Percentiles rank a stretch among this genome's conserved stretches.
These are phyloP conservation scores for Dasysyrphus tricinctus DNA, from an alignment of 2,888 invertebrate species.

Conservation along the genomic window DNA sequence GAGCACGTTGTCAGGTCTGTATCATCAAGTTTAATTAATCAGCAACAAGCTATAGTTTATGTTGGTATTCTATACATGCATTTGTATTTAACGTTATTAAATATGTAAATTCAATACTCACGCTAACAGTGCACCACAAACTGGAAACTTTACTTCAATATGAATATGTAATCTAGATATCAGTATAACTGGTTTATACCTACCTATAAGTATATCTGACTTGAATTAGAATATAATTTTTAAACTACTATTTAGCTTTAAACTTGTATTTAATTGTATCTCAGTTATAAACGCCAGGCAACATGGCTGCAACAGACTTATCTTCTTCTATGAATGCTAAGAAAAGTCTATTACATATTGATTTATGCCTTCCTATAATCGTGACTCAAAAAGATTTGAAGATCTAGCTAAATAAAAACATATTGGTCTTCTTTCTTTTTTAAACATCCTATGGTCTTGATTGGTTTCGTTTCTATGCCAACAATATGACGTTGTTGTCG, in stretches of 20 bases:
- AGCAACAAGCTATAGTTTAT: no score
- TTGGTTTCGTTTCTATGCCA: not conserved
- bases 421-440: not conserved
- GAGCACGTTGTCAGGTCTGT: conserved; percentile 3
- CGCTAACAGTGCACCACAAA: conserved; percentile 8
- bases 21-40: not conserved
- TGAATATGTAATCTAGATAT: not conserved
- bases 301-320: not conserved
- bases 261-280: not conserved
- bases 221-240: not conserved
- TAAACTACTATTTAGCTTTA: not conserved
- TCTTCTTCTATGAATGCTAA: not conserved
- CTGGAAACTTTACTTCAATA: not conserved
- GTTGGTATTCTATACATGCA: no score
- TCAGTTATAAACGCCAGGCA: not conserved
- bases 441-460: not conserved
- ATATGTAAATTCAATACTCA: conserved; percentile 1
- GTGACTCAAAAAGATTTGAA: no score
- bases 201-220: not conserved
- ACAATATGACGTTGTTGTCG: not conserved
- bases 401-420: not conserved
- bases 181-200: conserved; percentile 3
- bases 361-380: not conserved
- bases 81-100: not conserved
- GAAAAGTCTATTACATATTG: not conserved